A percentile compares a stretch with the other conserved stretches of the same genome.
phyloP scores from a whole-genome alignment of 2,797 vertebrate species.

The Acrossocheilus wenchowensis region DNA sequence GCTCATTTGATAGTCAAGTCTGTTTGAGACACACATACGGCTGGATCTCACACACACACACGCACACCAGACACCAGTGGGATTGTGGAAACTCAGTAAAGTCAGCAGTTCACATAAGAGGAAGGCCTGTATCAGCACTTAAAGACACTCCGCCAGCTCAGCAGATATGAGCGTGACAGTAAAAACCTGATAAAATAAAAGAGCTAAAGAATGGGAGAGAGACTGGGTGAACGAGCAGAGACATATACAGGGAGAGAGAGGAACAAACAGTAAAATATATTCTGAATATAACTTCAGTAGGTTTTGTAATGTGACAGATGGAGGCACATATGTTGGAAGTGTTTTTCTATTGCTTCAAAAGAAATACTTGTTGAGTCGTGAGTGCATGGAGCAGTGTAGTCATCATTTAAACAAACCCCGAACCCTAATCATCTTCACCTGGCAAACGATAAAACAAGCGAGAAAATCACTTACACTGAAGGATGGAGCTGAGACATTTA shows the following conservation, averaged over 20 bases:
- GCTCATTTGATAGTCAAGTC: not conserved
- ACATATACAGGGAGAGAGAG: not conserved
- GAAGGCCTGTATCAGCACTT: slow-evolving; percentile 44
- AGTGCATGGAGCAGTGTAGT: not conserved
- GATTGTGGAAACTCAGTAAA: slow-evolving; percentile 19
- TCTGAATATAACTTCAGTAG: not conserved
- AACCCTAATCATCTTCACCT: not conserved
- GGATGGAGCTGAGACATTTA: not conserved
- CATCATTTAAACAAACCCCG: not conserved
- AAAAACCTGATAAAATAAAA: slow-evolving; percentile 12
- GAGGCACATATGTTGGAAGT: not conserved
- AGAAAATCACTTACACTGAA: not conserved
- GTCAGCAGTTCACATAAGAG: slow-evolving; percentile 45
- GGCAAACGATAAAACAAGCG: not conserved
- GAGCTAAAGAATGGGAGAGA: not conserved
- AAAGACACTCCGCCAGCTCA: slow-evolving; percentile 36
- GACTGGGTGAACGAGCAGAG: not conserved
- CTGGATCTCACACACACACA: not conserved
- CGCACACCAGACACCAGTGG: slow-evolving; percentile 6
- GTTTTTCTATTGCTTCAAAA: not conserved
- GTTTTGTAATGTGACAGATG: not conserved
- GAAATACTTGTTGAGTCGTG: not conserved
- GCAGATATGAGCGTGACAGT: not conserved
- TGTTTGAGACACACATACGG: slow-evolving; percentile 7
- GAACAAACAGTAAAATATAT: slow-evolving; percentile 1